Percentiles rank a stretch among this genome's conserved stretches.
Evolutionary conservation across 1,140 invertebrate genomes (phyloP).

Genomic region (Melipona quadrifasciata): DNA sequence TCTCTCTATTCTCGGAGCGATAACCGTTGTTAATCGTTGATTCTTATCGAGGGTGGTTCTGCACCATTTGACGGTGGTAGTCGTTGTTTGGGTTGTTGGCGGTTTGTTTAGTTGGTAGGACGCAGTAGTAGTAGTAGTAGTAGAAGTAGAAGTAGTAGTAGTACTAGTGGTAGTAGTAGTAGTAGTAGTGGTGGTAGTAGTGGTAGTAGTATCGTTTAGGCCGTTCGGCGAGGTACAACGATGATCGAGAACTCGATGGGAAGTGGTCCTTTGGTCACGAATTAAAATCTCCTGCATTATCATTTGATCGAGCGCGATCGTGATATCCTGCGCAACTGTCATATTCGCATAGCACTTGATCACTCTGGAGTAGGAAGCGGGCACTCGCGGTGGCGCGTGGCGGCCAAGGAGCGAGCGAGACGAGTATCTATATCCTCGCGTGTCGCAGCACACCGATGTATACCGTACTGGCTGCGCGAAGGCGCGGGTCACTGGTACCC

Average conservation of each 20-base stretch:
- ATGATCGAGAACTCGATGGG: constrained; percentile 70
- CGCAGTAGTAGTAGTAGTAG: not conserved
- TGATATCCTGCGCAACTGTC: constrained; percentile 55
- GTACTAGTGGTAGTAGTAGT: no score
- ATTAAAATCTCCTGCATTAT: constrained; percentile 73
- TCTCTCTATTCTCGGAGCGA: constrained; percentile 28
- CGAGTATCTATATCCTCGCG: constrained; percentile 36
- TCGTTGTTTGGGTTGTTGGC: not conserved
- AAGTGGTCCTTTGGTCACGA: constrained; percentile 78
- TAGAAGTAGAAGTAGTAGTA: no score
- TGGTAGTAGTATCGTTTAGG: not conserved
- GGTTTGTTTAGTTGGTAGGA: not conserved
- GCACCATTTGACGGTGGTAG: constrained; percentile 2
- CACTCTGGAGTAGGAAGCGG: constrained; percentile 51
- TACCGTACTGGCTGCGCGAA: not conserved
- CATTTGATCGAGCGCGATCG: constrained; percentile 45
- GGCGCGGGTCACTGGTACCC: constrained; percentile 4
- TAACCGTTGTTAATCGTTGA: not conserved
- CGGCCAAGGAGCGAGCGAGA: constrained; percentile 41
- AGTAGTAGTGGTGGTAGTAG: no score
- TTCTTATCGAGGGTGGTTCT: not conserved
- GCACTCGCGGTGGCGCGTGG: constrained; percentile 59
- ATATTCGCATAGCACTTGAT: constrained; percentile 66
- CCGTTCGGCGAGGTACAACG: not conserved
- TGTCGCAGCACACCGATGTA: constrained; percentile 25